These are phyloP conservation scores for Lithobates sylvaticus DNA, from an alignment of 2,797 vertebrate species.

Conservation along the genomic window DNA sequence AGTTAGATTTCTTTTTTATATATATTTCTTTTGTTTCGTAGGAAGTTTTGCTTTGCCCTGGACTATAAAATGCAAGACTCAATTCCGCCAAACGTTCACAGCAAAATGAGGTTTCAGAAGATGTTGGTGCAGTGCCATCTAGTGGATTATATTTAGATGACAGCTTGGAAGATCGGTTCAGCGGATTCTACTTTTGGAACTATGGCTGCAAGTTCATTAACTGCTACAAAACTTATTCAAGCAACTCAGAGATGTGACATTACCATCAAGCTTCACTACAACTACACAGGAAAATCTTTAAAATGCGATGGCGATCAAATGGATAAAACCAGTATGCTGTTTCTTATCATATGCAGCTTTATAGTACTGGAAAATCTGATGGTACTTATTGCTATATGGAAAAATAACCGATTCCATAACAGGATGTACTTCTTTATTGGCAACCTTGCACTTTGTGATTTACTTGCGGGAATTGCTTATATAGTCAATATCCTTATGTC, in stretches of 20 bases:
- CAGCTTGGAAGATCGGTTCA: neutral
- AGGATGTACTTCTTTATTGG: conserved; percentile 98
- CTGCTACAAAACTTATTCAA: conserved; percentile 24
- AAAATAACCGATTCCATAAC: conserved; percentile 93
- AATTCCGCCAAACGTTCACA: conserved; percentile 31
- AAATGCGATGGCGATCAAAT: conserved; percentile 73
- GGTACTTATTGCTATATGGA: conserved; percentile 93
- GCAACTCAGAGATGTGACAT: conserved; percentile 68
- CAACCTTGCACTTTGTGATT: conserved; percentile 94
- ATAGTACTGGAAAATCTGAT: conserved; percentile 94
- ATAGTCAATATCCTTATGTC: conserved; percentile 92
- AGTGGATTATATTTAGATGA: conserved; percentile 65
- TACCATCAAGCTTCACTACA: conserved; percentile 82
- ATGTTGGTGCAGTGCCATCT: conserved; percentile 72
- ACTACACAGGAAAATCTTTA: conserved; percentile 88
- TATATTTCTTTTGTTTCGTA: conserved; percentile 60
- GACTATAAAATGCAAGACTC: conserved; percentile 1
- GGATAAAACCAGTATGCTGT: conserved; percentile 77
- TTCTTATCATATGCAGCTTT: conserved; percentile 87
- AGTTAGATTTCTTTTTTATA: neutral
- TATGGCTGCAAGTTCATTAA: conserved; percentile 30
- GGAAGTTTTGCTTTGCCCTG: conserved; percentile 47
- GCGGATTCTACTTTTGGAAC: conserved; percentile 1
- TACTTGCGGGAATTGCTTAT: conserved; percentile 89
- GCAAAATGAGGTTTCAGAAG: conserved; percentile 61